Evolutionary conservation across 2,888 invertebrate genomes (phyloP).

Genomic region (Nephrotoma guestfalica): DNA sequence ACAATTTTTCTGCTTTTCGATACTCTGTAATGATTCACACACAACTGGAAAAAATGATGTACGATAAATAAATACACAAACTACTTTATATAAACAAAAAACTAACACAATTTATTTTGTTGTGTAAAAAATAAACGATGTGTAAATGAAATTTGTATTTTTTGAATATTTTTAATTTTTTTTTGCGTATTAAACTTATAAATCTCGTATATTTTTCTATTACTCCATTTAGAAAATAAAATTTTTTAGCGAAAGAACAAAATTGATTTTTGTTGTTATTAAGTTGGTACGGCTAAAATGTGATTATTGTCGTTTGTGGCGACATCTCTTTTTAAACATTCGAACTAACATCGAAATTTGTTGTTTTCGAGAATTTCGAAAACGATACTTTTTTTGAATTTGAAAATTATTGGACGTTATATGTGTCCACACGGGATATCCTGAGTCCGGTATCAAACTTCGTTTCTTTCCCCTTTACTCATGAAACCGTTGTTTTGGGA

Average conservation of each 20-base stretch:
- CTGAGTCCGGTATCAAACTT: too few species aligned
- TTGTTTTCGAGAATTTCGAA: not conserved
- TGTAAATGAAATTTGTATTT: not conserved
- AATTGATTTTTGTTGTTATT: not conserved
- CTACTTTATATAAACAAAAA: not conserved
- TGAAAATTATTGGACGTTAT: not conserved
- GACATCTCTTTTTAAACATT: not conserved
- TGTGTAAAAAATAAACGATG: not conserved
- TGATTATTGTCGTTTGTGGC: not conserved
- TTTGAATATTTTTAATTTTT: not conserved
- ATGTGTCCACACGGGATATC: too few species aligned
- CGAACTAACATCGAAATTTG: not conserved
- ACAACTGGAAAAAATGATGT: not conserved
- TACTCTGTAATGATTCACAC: not conserved
- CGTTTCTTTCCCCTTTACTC: too few species aligned
- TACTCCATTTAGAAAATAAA: not conserved
- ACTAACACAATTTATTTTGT: not conserved
- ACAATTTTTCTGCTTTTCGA: not conserved
- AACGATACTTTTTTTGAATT: not conserved
- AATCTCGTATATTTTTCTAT: not conserved
- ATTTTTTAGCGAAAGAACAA: not conserved
- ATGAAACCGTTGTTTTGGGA: too few species aligned
- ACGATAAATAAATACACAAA: not conserved
- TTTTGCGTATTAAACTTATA: not conserved
- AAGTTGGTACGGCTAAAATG: not conserved